Evolutionary conservation across 2,888 invertebrate genomes (phyloP), one percentile per base, ranked within the genome.

Genomic region (Hylaea fasciaria): DNA sequence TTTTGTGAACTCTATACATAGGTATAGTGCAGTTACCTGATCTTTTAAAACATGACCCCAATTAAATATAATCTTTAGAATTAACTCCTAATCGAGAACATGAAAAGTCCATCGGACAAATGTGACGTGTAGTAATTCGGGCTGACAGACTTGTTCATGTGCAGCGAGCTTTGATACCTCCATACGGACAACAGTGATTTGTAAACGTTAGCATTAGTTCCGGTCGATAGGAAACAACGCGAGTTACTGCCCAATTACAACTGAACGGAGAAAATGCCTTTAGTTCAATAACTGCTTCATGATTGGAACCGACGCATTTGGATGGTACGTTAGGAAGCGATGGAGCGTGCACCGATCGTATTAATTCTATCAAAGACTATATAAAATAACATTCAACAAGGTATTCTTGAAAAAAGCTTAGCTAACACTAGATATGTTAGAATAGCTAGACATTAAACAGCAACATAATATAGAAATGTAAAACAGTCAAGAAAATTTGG

Each of bases 191-290:
- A 48, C 41, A 60, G 57, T 69, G 64, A 71, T 74, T 73, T 70
- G 69, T 45, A 69, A 68, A 67, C 73, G 71, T 74, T 72, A 71
- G 57, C 66, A 71, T 77, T 75, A 45, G 77, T 72, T 74, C 72
- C 70, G 68, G 69, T 41, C 64, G 54, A 65, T 64, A 65, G 64
- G 16, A 47, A 60, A 66, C 58, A 57, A 59, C 55, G 50, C 45
- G 46, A 48, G 39, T 16, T 49, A 46, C 29, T 22, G 39, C 48
- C 50, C 49, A 50, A 53, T 40, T 48, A 57, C 22, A 40, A 52
- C 28, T 29, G 14, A 40, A 43, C 16, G 12, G 12, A 17, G 12
- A 28, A 40, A 51, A 51, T 41, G 11, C 35, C 39, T 39, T 48
- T 53, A 37, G 16, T 59, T 48, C 48, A 47, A 43, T 57, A 45